Base-by-base conservation (phyloP, 2,888 invertebrate species). In the Drosophila flavopinicola region DNA sequence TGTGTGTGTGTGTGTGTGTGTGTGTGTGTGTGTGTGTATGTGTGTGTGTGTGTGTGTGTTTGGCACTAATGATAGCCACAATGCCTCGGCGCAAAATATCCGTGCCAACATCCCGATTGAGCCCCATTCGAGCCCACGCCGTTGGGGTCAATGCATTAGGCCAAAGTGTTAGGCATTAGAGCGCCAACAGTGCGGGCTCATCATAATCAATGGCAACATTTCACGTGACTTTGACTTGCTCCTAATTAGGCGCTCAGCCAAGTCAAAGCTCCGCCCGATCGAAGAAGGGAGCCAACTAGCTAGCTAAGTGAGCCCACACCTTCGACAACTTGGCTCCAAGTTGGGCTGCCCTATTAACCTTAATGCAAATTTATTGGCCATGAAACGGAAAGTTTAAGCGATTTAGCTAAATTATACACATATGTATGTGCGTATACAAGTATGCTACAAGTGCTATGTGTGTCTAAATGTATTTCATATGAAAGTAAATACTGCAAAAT, bases 151-250 rank as follows among this genome's bases (percentile, higher is more conserved):
- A 42, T 49, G 61, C 63, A 77, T 82, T 78, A 59, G 58, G 33
- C 32, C 63, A 64, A 82, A 70, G 58, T 78, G 78, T 61, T 66
- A 54, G 63, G 56, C 59, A 71, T 60, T 75, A 44, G 53, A 59
- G 25, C 48, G 64, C 59, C 59, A 52, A 58, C 51, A 63, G 51
- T 41, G 52, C 69, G 61, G 37, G 41, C 70, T 75, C 75, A 75
- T 74, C 66, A 74, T 75, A 66, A 75, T 74, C 68, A 74, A 58
- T 73, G 67, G 48, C 66, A 52, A 53, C 47, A 66, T 61, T 56
- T 69, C 47, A 69, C 54, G 45, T 61, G 70, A 61, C 60, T 73
- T 58, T 51, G 53, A 38, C 47, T 67, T 27, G 57, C 27, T 49
- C 32, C 52, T 73, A 67, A 71, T 71, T 73, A 67, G 73, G 13